These are phyloP conservation scores for Drosophila quadrilineata DNA, from an alignment of 1,140 invertebrate species.

Conservation along the genomic window DNA sequence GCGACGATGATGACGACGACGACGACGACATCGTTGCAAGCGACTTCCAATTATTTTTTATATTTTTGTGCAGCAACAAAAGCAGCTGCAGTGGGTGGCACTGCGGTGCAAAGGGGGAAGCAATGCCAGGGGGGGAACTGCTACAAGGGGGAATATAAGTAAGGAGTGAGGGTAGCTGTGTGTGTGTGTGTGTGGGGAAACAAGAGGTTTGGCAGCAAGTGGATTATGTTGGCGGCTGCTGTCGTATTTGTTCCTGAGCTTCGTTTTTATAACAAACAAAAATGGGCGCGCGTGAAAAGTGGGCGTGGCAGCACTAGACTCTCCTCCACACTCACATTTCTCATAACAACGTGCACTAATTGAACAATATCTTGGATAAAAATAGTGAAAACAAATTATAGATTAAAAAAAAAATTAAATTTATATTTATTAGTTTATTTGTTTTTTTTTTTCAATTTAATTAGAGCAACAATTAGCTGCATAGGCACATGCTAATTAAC, in stretches of 20 bases:
- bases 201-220: constrained; percentile 33
- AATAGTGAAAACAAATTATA: not conserved
- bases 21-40: constrained; percentile 65
- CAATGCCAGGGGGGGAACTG: not conserved
- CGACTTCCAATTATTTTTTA: constrained; percentile 78
- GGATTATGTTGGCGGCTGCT: constrained; percentile 72
- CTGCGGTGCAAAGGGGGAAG: not conserved
- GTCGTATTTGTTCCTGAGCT: constrained; percentile 23
- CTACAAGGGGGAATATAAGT: too few relatives aligned
- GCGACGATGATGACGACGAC: constrained; percentile 6
- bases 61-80: constrained; percentile 73
- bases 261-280: too few relatives aligned
- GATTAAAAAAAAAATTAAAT: not conserved
- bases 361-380: constrained; percentile 29
- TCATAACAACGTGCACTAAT: constrained; percentile 30
- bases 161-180: too few relatives aligned
- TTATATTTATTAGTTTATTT: not conserved
- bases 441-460: not conserved
- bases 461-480: constrained; percentile 20
- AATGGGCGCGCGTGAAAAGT: constrained; percentile 36
- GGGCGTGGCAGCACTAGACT: constrained; percentile 26
- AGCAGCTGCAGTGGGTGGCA: constrained; percentile 40
- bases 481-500: constrained; percentile 23
- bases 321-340: not conserved
- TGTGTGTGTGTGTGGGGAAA: not conserved